Evolutionary conservation across 2,797 vertebrate genomes (phyloP), one percentile per base, ranked within the genome.

Genomic region (Neomorphus geoffroyi): DNA sequence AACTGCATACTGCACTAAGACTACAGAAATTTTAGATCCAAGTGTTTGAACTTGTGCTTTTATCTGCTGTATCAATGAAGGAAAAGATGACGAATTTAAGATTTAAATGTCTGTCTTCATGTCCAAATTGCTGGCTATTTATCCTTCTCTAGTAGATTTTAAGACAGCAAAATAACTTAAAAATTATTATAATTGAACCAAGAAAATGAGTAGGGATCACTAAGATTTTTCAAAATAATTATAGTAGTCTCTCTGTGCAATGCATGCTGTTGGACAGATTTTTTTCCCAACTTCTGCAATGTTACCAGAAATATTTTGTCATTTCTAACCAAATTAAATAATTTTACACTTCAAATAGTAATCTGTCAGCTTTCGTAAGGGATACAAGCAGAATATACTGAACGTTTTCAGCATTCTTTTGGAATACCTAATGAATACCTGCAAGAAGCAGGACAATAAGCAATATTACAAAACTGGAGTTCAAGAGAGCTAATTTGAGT

Each of bases 1-100:
- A 79, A 8, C 26, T 72, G 41, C 27, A 1, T 27, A 2, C n/a
- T 67, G 37, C 43, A 1, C 28, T 23, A 9, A 0, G 45, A 5
- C 30, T 18, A 18, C 19, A 19, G 50, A 37, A 64, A 8, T 21
- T 45, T 56, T 19, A 23, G 10, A 32, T 37, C 23, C 41, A 57
- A 24, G 15, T 14, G 9, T 41, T 80, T 8, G 1, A 78, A 50
- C 18, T 7, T 41, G 13, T 28, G 32, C 30, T 74, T 94, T 88
- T 32, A 50, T 64, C 30, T 41, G 2, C 33, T 88, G 0, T 60
- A 13, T 48, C 33, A 35, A 1, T 21, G 37, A 54, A 69, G 12
- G 48, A 70, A 83, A 41, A 32, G 0, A 70, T n/a, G 17, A 8
- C 14, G 26, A 39, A 28, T 48, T 30, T 39, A 50, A 30, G 43